phyloP scores from a whole-genome alignment of 2,888 invertebrate species.

The Bimastos eiseni region DNA sequence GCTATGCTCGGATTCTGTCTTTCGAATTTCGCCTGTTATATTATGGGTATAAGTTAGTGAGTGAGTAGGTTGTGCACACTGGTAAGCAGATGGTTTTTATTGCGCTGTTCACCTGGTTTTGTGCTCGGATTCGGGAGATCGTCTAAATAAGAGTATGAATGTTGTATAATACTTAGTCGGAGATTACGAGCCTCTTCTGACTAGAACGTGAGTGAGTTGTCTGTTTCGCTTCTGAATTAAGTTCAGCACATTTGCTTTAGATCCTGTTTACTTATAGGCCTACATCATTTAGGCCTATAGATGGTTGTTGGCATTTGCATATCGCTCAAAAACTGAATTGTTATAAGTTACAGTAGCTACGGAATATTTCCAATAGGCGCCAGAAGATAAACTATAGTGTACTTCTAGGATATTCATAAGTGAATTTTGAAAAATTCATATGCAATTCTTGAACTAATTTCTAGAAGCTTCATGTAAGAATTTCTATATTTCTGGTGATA shows the following conservation, averaged over 20 bases:
- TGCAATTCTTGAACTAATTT: too few species aligned
- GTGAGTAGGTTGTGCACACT: not conserved
- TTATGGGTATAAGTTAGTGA: not conserved
- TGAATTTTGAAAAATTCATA: too few species aligned
- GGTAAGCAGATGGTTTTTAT: not conserved
- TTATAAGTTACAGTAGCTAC: too few species aligned
- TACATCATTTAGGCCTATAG: not conserved
- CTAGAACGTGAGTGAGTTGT: not conserved
- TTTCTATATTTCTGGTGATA: too few species aligned
- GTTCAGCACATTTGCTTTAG: not conserved
- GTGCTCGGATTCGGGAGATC: not conserved
- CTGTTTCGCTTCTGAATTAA: not conserved
- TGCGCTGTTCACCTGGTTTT: not conserved
- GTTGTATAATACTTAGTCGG: not conserved
- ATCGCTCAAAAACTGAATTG: too few species aligned
- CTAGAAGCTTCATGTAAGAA: too few species aligned
- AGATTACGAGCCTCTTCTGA: not conserved
- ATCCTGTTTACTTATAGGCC: not conserved
- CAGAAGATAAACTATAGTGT: too few species aligned
- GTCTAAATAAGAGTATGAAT: not conserved
- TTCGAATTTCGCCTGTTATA: not conserved
- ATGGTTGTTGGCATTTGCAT: too few species aligned
- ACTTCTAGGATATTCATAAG: too few species aligned
- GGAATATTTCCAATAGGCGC: too few species aligned
- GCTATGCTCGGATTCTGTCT: not conserved